These are phyloP conservation scores for Sisyra terminalis DNA, from an alignment of 2,888 invertebrate species.

Conservation along the genomic window DNA sequence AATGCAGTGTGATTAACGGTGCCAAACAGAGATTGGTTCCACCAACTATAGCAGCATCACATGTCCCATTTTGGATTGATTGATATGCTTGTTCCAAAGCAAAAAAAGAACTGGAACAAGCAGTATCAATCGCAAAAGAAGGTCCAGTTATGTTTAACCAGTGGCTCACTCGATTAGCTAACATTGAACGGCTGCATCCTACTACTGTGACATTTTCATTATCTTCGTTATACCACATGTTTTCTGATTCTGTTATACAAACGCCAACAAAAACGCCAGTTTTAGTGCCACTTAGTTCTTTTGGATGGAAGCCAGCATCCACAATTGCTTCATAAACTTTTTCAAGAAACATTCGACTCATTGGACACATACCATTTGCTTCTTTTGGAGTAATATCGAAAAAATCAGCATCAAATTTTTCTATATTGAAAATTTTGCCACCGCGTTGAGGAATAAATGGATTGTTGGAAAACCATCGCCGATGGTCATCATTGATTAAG, in stretches of 20 bases:
- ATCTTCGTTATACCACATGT: conserved; percentile 53
- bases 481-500: too few relatives aligned
- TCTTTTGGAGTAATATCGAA: conserved; percentile 61
- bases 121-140: conserved; percentile 77
- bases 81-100: conserved; percentile 71
- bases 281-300: conserved; percentile 47
- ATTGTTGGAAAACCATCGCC: too few relatives aligned
- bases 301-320: conserved; percentile 50
- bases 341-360: conserved; percentile 39
- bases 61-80: conserved; percentile 59
- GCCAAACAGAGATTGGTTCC: conserved; percentile 74
- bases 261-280: conserved; percentile 70
- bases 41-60: conserved; percentile 80
- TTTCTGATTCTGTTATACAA: conserved; percentile 61
- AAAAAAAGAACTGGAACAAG: conserved; percentile 81
- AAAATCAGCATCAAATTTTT: too few relatives aligned
- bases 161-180: conserved; percentile 75
- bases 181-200: conserved; percentile 5
- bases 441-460: too few relatives aligned
- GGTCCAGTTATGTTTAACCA: conserved; percentile 79
- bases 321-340: conserved; percentile 39
- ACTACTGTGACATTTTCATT: conserved; percentile 31
- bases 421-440: too few relatives aligned
- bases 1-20: conserved; percentile 79
- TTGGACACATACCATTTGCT: conserved; percentile 35